Evolutionary conservation across 2,113 vertebrate species (phyloP).

Genomic region (Forbesichthys papilliferus): DNA sequence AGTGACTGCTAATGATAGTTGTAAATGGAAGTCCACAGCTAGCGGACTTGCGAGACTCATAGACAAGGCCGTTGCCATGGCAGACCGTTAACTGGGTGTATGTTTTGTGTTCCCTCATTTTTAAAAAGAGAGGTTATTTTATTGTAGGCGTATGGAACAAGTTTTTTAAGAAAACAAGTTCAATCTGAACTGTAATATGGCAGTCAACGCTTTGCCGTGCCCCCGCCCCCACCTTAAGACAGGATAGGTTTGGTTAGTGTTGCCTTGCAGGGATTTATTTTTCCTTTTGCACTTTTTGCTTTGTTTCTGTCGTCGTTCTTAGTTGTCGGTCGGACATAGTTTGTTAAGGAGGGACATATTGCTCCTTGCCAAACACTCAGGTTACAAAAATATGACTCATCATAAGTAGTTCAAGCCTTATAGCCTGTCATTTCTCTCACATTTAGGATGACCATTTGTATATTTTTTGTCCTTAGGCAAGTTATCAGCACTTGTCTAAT

Average conservation of each 20-base stretch:
- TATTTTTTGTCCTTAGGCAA: neutral
- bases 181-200: constrained; percentile 45
- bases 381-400: constrained; percentile 3
- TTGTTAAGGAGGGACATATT: constrained; percentile 28
- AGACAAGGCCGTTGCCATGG: constrained; percentile 19
- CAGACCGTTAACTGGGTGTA: constrained; percentile 61
- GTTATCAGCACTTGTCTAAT: constrained; percentile 21
- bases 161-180: constrained; percentile 68
- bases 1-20: too few species aligned
- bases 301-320: constrained; percentile 13
- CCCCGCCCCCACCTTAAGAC: constrained; percentile 23
- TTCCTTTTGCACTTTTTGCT: constrained; percentile 30
- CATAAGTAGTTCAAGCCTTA: constrained; percentile 19
- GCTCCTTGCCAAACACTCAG: constrained; percentile 28
- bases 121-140: constrained; percentile 63
- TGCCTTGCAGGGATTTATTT: constrained; percentile 33
- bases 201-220: constrained; percentile 30
- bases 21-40: constrained; percentile 9
- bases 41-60: constrained; percentile 22
- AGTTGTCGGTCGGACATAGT: constrained; percentile 2
- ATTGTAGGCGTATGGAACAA: constrained; percentile 60
- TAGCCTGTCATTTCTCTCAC: constrained; percentile 10
- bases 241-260: constrained; percentile 52
- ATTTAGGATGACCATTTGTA: constrained; percentile 18
- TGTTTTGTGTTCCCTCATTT: constrained; percentile 46